Evolutionary conservation across 2,888 invertebrate species (phyloP), one percentile per base, ranked within the genome.

Genomic region (Acrobasis repandana): DNA sequence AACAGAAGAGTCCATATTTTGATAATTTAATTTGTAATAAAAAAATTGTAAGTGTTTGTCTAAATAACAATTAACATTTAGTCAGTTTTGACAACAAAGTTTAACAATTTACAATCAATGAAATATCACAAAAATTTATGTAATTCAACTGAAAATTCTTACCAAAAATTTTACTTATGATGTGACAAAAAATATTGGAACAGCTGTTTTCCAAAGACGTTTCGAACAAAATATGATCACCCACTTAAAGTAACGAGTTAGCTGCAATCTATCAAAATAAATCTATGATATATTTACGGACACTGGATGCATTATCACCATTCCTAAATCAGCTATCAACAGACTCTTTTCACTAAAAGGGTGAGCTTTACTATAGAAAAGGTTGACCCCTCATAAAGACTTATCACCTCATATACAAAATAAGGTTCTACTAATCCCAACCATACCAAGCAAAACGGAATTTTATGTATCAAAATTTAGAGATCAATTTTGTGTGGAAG

Each of bases 381-480:
- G 92, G 92, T 91, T 92, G 92, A 92, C 92, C 92, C 92, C 89
- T 92, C 92, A 90, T 92, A 92, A 91, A 91, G 92, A 92, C 92
- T 91, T 92, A 92, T 92, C 92, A 91, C 92, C 88, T 91, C 90
- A 90, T 90, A 90, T 90, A 92, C 92, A 92, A 91, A 92, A 90
- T 91, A 92, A 91, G 88, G 91, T 87, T 87, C 76, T 84, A 84
- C 87, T 91, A 91, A 92, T 92, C 90, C 88, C 49, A 64, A 64
- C 73, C 61, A 64, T 62, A 63, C 58, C 75, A 70, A 65, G 69
- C 79, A 66, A 87, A 77, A 83, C 69, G 60, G 61, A 64, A 75
- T 79, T 80, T 77, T 90, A 81, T 67, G 67, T 58, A 60, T 56
- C 52, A 62, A 67, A 65, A 38, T 65, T 68, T 84, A 90, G 73